phyloP scores from a whole-genome alignment of 2,797 vertebrate species.

The Telmatherina bonti region DNA sequence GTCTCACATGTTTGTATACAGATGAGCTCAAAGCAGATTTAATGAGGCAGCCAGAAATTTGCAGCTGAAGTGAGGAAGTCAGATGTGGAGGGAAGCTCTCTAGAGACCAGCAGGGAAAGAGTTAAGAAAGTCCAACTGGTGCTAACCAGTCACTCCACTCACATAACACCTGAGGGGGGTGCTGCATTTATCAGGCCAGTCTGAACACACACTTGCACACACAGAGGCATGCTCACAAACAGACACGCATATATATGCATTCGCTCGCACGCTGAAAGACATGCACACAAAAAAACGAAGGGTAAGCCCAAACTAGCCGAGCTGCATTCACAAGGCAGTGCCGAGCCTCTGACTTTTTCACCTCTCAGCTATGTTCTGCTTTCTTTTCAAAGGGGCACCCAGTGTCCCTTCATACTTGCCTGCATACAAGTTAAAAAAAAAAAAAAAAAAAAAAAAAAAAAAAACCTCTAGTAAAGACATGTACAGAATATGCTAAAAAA shows the following conservation, averaged over 20 bases:
- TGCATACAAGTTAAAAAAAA: conserved; percentile 40
- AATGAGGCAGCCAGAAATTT: conserved; percentile 28
- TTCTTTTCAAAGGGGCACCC: conserved; percentile 70
- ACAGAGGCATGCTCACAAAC: conserved; percentile 23
- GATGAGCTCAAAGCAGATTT: conserved; percentile 21
- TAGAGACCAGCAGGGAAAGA: conserved; percentile 74
- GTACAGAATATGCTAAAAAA: conserved; percentile 68
- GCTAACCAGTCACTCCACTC: conserved; percentile 84
- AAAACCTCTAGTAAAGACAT: too few species aligned
- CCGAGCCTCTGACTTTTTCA: conserved; percentile 79
- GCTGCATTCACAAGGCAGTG: conserved; percentile 82
- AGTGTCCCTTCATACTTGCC: conserved; percentile 60
- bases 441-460: conserved; percentile 1
- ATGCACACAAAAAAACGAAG: conserved; percentile 66
- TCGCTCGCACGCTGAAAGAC: conserved; percentile 38
- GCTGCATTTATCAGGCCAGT: conserved; percentile 81
- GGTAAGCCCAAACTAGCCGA: conserved; percentile 81
- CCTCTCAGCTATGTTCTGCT: conserved; percentile 79
- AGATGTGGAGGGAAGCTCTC: conserved; percentile 45
- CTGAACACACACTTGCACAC: conserved; percentile 67
- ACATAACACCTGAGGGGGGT: conserved; percentile 84
- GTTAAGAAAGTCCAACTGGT: conserved; percentile 84
- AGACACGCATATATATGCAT: conserved; percentile 39
- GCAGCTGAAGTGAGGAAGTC: conserved; percentile 40
- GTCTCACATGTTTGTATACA: conserved; percentile 16